phyloP scores from a whole-genome alignment of 1,140 invertebrate genomes.

The Metopolophium dirhodum region DNA sequence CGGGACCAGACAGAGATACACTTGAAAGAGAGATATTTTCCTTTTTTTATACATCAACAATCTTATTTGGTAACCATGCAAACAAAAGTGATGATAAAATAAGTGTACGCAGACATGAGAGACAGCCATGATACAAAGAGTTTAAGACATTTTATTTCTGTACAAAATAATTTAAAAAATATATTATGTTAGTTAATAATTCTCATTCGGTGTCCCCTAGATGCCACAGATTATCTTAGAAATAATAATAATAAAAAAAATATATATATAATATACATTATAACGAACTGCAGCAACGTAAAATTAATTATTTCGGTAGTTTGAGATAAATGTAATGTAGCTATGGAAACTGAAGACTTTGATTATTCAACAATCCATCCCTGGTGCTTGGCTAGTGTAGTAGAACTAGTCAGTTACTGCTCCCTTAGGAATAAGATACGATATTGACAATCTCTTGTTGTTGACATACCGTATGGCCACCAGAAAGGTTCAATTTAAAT shows the following conservation, averaged over 20 bases:
- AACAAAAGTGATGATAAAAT: background rate
- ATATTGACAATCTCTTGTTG: background rate
- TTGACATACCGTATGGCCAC: background rate
- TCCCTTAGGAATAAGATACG: background rate
- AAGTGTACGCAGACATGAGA: background rate
- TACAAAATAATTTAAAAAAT: background rate
- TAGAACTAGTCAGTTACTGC: background rate
- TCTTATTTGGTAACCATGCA: too few relatives aligned
- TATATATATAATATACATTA: background rate
- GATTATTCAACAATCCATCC: background rate
- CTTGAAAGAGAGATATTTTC: background rate
- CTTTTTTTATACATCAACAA: background rate
- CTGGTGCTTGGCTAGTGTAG: background rate
- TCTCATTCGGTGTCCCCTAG: background rate
- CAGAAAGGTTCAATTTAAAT: background rate
- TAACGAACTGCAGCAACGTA: background rate
- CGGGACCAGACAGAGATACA: background rate
- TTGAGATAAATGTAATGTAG: background rate
- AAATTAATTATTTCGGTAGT: background rate
- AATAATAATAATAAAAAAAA: background rate
- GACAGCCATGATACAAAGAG: background rate
- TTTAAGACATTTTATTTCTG: background rate
- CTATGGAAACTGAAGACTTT: background rate
- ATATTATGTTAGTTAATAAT: background rate
- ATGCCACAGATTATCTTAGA: background rate